These are phyloP conservation scores for Diachrysia chrysitis DNA, from an alignment of 2,888 invertebrate species.

Conservation along the genomic window DNA sequence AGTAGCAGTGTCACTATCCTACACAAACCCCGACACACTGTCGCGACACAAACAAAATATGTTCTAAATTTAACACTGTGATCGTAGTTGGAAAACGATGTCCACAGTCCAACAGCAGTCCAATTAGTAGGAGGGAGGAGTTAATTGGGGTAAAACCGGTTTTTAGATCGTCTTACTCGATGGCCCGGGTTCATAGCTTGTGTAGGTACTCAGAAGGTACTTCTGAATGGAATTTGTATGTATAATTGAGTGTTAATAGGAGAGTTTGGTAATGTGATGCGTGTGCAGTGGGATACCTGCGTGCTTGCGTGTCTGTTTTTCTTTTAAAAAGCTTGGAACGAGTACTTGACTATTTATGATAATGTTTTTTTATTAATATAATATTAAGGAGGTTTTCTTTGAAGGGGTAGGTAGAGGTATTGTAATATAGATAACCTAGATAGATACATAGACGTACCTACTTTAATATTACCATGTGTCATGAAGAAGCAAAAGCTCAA, in stretches of 20 bases:
- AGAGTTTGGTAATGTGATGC: constrained; percentile 53
- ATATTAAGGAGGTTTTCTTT: neutral
- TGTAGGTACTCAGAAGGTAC: constrained; percentile 28
- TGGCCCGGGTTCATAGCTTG: constrained; percentile 41
- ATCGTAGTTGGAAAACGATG: constrained; percentile 42
- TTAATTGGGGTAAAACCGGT: constrained; percentile 80
- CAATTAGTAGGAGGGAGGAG: constrained; percentile 74
- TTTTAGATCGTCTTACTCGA: constrained; percentile 47
- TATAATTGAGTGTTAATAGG: constrained; percentile 57
- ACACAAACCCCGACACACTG: constrained; percentile 33
- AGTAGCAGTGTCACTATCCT: constrained; percentile 42
- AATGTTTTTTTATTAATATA: neutral
- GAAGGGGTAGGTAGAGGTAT: neutral
- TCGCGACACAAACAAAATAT: constrained; percentile 12
- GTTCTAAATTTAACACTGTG: constrained; percentile 36
- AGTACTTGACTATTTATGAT: neutral
- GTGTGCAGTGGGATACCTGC: constrained; percentile 25
- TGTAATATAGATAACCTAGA: too few species aligned
- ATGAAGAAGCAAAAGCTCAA: too few species aligned
- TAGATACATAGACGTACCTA: too few species aligned
- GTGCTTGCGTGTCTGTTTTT: constrained; percentile 19
- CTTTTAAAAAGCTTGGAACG: neutral
- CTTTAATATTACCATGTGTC: too few species aligned
- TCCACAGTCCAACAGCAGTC: constrained; percentile 53
- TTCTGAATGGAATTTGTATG: constrained; percentile 53